Evolutionary conservation across 2,797 vertebrate species (phyloP), one percentile per base, ranked within the genome.

Genomic region (Diglossa cyanea): DNA sequence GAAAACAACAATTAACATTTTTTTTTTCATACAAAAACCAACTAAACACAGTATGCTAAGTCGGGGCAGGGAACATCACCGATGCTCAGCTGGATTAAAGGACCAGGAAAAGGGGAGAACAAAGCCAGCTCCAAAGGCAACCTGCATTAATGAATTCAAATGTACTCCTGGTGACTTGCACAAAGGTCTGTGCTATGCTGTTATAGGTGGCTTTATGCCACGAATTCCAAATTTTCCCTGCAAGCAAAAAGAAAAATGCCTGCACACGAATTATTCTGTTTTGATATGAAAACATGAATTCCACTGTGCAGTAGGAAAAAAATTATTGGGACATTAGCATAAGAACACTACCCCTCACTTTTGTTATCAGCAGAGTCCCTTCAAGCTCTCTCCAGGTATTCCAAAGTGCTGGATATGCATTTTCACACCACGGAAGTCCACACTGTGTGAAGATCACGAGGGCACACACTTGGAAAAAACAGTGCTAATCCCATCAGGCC

Each of bases 11-110:
- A 13, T 15, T 40, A 35, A 25, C 28, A 55, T 6, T 53, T 72
- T 86, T 89, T 51, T 77, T 51, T 60, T 42, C 25, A 33, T 12
- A 23, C 13, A 44, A 60, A 66, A 66, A 47, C 10, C 57, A 73
- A 19, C 13, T 39, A 35, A 55, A 58, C 18, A 28, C 4, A 0
- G 1, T 2, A 17, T 4, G 10, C 13, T 10, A 24, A n/a, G 7
- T 20, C 16, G 33, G 26, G 6, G 40, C 4, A 12, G 33, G 50
- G 53, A 68, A 37, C 25, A 24, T 51, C 44, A 63, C 13, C 31
- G 25, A 63, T 1, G 15, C 40, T 74, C 30, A 63, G 16, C 0
- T 54, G 26, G 13, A 63, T 51, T 78, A 23, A 71, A 62, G 28
- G 24, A 63, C 17, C 47, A 73, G 50, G 9, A 58, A 30, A 82